Base-by-base conservation (phyloP, 2,888 invertebrate species). In the Clistopyga incitator region DNA sequence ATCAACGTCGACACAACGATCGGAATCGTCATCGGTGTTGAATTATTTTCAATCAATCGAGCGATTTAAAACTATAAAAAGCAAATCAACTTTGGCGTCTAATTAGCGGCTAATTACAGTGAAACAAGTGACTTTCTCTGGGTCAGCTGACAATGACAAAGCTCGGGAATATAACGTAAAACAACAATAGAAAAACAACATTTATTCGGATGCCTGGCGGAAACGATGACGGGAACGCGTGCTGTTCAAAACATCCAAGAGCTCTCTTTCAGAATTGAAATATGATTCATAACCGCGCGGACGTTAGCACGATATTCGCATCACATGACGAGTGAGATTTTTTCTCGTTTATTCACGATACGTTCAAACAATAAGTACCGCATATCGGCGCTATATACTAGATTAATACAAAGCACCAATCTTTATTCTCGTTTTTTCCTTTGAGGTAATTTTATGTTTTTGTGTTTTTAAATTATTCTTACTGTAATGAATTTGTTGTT, bases 241-340 rank as follows among this genome's bases (percentile, higher is more conserved):
- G 59, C 47, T 15, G 59, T 59, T 15, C 18, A n/a, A 52, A 56
- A 56, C 34, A 11, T 20, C 8, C 13, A 38, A 23, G 34, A 15
- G 18, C 15, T 13, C 6, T 45, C 20, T 54, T 34, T 65, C 38
- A 20, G 8, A 56, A 71, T 71, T 29, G 45, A 20, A 75, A 76
- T 59, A 78, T 79, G 82, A 82, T 56, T 79, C 70, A 76, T 65
- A 23, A 42, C 47, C 38, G 34, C 74, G 61, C 50, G 23, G 29
- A 74, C n/a, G 15, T n/a, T 65, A 45, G 54, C 50, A 78, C 65
- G 18, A 34, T 54, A 8, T 18, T 50, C 61, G 10, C 42, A 67
- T 67, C 65, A 38, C 61, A 79, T 76, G 79, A 82, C 70, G 56
- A 74, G 82, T 70, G 34, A 82, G 75, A 71, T 71, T 78, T 78